Conservation (phyloP, 2,888 invertebrate genomes). For the Archaeoteleia sp. region DNA sequence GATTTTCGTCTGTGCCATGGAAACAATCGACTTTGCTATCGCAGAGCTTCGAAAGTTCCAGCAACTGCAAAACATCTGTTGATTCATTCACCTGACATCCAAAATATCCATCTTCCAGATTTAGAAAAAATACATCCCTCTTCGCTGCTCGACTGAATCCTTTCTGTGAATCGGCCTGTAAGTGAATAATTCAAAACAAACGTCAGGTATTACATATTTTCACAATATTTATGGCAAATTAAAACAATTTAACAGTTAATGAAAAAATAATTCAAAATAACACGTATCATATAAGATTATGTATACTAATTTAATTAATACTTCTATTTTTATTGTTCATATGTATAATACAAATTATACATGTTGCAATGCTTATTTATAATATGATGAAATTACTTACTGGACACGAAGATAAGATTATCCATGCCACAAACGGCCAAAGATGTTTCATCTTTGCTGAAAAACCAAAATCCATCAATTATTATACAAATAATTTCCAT, state of each 20-base stretch:
- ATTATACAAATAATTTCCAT: constrained; percentile 1
- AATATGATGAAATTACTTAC: too few relatives aligned
- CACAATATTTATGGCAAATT: background rate
- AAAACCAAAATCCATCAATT: constrained; percentile 75
- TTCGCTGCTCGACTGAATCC: constrained; percentile 89
- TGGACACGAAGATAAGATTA: constrained; percentile 87
- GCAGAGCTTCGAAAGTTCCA: constrained; percentile 95
- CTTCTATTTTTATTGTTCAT: too few relatives aligned
- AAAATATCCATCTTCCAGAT: constrained; percentile 97
- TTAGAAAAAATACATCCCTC: constrained; percentile 96
- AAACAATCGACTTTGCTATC: constrained; percentile 93
- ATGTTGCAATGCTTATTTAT: too few relatives aligned
- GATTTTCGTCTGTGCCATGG: constrained; percentile 93
- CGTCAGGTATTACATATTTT: background rate
- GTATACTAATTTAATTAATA: too few relatives aligned
- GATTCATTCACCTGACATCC: constrained; percentile 98
- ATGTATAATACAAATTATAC: too few relatives aligned
- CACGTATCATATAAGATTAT: too few relatives aligned
- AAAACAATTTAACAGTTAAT: constrained; percentile 1
- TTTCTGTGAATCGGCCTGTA: constrained; percentile 84
- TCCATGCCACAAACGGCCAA: constrained; percentile 94
- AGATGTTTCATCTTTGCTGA: constrained; percentile 94
- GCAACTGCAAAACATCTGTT: constrained; percentile 94
- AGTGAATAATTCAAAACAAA: constrained; percentile 8
- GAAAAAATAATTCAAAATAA: too few relatives aligned